These are phyloP conservation scores for Buceros bicornis DNA, from an alignment of 2,797 vertebrate species.

Conservation along the genomic window DNA sequence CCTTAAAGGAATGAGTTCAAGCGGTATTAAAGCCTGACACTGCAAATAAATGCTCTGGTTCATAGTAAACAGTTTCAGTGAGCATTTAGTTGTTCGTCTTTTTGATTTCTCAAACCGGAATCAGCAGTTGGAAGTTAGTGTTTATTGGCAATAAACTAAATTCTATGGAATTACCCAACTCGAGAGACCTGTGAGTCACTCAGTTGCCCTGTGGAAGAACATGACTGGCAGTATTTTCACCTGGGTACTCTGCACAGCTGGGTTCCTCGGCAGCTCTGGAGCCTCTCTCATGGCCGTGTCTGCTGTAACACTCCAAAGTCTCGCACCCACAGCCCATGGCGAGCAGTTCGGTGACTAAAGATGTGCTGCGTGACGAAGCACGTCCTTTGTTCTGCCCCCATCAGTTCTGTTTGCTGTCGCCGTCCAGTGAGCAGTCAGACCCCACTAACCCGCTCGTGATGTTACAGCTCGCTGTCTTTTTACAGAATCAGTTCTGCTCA, in stretches of 20 bases:
- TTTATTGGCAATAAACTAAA: not conserved
- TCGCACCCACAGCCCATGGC: fast-evolving
- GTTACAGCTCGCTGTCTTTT: not conserved
- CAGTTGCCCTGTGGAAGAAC: not conserved
- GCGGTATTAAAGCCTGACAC: not conserved
- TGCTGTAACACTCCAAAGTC: no score
- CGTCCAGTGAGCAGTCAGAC: not conserved
- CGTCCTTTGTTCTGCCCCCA: not conserved
- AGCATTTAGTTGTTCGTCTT: not conserved
- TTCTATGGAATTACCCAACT: not conserved
- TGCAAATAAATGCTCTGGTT: not conserved
- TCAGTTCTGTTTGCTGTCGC: not conserved
- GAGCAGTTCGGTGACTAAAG: not conserved
- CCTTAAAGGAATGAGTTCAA: not conserved
- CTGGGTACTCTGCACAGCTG: not conserved
- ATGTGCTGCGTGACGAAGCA: fast-evolving
- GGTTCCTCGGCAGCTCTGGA: not conserved
- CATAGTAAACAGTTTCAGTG: not conserved
- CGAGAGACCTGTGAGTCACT: not conserved
- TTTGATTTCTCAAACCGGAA: not conserved
- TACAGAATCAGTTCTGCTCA: not conserved
- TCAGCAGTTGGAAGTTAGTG: not conserved
- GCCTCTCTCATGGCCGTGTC: not conserved
- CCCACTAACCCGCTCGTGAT: not conserved
- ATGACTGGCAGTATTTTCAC: not conserved